These are phyloP conservation scores for Recurvirostra avosetta DNA, from an alignment of 2,113 vertebrate species.

Conservation along the genomic window DNA sequence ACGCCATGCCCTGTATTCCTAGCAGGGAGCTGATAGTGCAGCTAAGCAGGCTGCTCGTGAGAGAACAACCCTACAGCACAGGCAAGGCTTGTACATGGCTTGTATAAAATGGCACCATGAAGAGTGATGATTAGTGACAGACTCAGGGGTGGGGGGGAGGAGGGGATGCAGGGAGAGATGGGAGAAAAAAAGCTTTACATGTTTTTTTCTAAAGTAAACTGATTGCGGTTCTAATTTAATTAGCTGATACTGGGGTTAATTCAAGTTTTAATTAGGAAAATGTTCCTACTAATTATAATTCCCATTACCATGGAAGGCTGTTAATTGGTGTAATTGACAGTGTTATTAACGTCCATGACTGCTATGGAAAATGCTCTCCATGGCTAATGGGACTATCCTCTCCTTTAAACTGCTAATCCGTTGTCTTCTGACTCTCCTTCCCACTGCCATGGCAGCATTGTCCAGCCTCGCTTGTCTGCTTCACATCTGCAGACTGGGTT, in stretches of 20 bases:
- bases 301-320: background rate
- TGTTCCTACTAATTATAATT: constrained; percentile 25
- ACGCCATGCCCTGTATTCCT: background rate
- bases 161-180: background rate
- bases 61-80: background rate
- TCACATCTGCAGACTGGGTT: background rate
- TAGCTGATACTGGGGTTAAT: constrained; percentile 24
- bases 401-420: background rate
- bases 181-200: background rate
- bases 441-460: accelerated
- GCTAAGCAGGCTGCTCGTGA: background rate
- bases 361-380: background rate
- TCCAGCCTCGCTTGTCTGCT: background rate
- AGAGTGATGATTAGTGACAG: background rate
- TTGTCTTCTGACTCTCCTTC: background rate
- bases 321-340: constrained; percentile 31
- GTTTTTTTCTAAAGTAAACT: background rate
- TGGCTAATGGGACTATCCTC: background rate
- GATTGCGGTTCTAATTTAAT: constrained; percentile 27
- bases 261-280: constrained; percentile 44
- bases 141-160: background rate
- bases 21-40: background rate
- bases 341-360: constrained; percentile 23
- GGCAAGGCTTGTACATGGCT: background rate
- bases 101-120: background rate